Evolutionary conservation across 2,888 invertebrate species (phyloP), one percentile per base, ranked within the genome.

Genomic region (Pyrgus malvae): DNA sequence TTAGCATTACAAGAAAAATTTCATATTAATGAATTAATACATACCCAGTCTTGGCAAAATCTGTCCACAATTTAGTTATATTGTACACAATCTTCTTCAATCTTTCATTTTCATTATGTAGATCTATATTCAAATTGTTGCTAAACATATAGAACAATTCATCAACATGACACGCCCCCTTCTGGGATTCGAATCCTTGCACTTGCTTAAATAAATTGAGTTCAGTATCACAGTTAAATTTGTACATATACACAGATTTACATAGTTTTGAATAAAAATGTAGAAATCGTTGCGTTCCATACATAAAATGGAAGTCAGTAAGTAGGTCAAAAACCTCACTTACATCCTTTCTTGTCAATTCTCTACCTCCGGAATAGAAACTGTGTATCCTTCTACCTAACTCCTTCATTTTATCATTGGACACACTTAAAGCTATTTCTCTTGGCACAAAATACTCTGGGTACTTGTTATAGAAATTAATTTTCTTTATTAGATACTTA

Each of bases 161-260:
- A 58, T 90, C 90, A 0, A 72, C 81, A 49, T 90, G 89, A n/a
- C 72, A 68, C 0, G 78, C 81, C 0, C 85, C 88, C 66, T 62
- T 54, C 2, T 60, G 29, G 3, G 64, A 44, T 2, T 38, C 9
- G 1, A 49, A 41, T 1, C 61, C 63, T 8, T 58, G 38, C 4
- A 61, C 7, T 7, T 40, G 55, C 56, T 74, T 74, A 7, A 68
- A 55, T 3, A 65, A 37, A 54, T 75, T 76, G 9, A 74, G 55
- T 8, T 72, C 68, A 0, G 64, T 67, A n/a, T 59, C 68, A 14
- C 59, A 66, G 41, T 68, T 59, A 48, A 76, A 75, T 25, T 58
- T 61, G 40, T 74, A 74, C 58, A 71, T 60, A 23, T 63, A 72
- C 2, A 67, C 46, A 4, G 63, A 54, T 9, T 54, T 54, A n/a